Percentiles rank a stretch among this genome's conserved stretches.
These are phyloP conservation scores for Etheostoma nigrum DNA, from an alignment of 2,797 vertebrate species.

Conservation along the genomic window DNA sequence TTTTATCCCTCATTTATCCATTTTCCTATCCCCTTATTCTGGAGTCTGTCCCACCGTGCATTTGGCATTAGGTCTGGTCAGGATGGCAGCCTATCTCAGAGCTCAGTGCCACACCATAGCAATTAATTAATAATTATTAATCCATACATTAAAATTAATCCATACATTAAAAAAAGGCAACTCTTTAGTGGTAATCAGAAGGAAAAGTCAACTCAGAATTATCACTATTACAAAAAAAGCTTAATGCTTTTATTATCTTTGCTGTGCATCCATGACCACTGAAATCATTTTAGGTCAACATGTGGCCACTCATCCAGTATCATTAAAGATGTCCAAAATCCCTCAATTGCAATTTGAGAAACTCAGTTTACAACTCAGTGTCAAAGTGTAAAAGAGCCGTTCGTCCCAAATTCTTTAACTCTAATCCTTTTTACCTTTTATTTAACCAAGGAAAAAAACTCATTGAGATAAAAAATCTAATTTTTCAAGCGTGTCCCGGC, in stretches of 20 bases:
- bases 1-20: neutral
- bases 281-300: too few species aligned
- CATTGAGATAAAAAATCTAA: too few species aligned
- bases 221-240: neutral
- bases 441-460: too few species aligned
- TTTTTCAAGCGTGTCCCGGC: too few species aligned
- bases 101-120: neutral
- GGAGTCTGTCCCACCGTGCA: conserved; percentile 1
- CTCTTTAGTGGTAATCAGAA: neutral
- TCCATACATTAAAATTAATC: too few species aligned
- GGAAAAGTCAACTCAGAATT: neutral
- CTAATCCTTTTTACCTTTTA: too few species aligned
- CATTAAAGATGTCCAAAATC: neutral
- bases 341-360: neutral
- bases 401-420: neutral
- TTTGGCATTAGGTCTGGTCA: neutral
- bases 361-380: neutral
- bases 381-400: neutral
- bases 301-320: neutral
- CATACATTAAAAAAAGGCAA: neutral
- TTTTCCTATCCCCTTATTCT: neutral
- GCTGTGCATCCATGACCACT: too few species aligned
- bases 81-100: too few species aligned
- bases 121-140: too few species aligned
- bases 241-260: neutral